A percentile compares a stretch with the other conserved stretches of the same genome.
phyloP scores from a whole-genome alignment of 2,888 invertebrate species.

The Griposia aprilina region DNA sequence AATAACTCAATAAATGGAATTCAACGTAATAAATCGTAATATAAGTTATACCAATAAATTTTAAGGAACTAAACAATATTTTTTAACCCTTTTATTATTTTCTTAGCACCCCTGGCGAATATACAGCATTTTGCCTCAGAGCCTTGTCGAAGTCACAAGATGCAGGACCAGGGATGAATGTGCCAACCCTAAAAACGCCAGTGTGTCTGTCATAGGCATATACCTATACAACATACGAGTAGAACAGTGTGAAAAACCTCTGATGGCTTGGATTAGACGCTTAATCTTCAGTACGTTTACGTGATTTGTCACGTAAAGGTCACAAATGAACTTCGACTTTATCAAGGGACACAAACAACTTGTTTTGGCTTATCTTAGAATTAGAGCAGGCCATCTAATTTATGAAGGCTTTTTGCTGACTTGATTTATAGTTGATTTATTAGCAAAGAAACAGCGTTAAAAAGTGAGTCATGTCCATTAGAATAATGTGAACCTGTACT shows the following conservation, averaged over 20 bases:
- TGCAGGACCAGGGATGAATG: background rate
- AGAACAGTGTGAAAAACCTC: constrained; percentile 7
- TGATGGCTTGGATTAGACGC: constrained; percentile 24
- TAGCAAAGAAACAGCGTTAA: background rate
- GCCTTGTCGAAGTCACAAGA: background rate
- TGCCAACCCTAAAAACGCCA: constrained; percentile 22
- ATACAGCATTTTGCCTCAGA: background rate
- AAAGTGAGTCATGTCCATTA: background rate
- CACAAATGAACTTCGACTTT: constrained; percentile 32
- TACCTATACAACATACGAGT: background rate
- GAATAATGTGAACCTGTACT: background rate
- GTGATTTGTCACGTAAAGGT: constrained; percentile 35
- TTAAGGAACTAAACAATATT: background rate
- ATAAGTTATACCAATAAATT: background rate
- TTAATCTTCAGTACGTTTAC: constrained; percentile 30
- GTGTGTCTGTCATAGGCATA: background rate
- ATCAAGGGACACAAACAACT: constrained; percentile 57
- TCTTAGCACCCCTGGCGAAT: background rate
- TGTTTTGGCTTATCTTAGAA: constrained; percentile 53
- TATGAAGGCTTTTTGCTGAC: constrained; percentile 20
- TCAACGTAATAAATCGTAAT: background rate
- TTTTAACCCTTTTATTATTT: background rate
- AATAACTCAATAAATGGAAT: background rate
- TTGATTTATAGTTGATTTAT: constrained; percentile 15
- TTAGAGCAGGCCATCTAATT: constrained; percentile 34